phyloP scores from a whole-genome alignment of 2,797 vertebrate species.

The Enoplosus armatus region DNA sequence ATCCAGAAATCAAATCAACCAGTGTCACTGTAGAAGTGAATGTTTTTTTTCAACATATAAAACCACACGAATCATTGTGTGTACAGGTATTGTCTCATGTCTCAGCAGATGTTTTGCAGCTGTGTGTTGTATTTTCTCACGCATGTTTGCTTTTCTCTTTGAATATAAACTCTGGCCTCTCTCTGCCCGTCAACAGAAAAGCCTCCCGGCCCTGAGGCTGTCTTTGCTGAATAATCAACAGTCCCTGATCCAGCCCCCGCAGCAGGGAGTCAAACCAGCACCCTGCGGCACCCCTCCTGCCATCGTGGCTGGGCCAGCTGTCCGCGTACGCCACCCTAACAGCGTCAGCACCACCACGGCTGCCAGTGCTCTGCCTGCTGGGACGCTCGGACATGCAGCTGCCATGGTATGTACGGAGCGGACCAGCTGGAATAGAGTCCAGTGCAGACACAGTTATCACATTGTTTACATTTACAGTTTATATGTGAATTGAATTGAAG shows the following conservation, averaged over 20 bases:
- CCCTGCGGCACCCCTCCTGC: slow-evolving; percentile 72
- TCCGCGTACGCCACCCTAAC: slow-evolving; percentile 88
- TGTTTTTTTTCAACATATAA: not conserved
- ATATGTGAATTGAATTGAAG: not conserved
- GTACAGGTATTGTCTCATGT: not conserved
- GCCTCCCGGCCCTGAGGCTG: slow-evolving; percentile 91
- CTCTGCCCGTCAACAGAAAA: slow-evolving; percentile 86
- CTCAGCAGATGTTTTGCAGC: slow-evolving; percentile 32
- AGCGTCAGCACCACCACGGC: slow-evolving; percentile 83
- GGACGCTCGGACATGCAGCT: slow-evolving; percentile 84
- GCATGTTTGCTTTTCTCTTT: slow-evolving; percentile 35
- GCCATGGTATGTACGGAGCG: slow-evolving; percentile 85
- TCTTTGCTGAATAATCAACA: slow-evolving; percentile 91
- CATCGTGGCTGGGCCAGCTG: slow-evolving; percentile 81
- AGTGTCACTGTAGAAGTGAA: not conserved
- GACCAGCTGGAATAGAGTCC: slow-evolving; percentile 10
- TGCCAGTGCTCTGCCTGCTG: slow-evolving; percentile 78
- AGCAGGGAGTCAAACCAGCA: slow-evolving; percentile 84
- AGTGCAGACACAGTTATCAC: slow-evolving; percentile 1
- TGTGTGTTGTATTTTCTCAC: slow-evolving; percentile 28
- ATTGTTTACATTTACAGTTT: slow-evolving; percentile 1
- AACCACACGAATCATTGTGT: not conserved
- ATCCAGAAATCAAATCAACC: not conserved
- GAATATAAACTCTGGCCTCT: slow-evolving; percentile 58
- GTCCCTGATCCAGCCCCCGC: slow-evolving; percentile 84